phyloP scores from a whole-genome alignment of 2,113 vertebrate genomes.

The Ceuthmochares aereus region DNA sequence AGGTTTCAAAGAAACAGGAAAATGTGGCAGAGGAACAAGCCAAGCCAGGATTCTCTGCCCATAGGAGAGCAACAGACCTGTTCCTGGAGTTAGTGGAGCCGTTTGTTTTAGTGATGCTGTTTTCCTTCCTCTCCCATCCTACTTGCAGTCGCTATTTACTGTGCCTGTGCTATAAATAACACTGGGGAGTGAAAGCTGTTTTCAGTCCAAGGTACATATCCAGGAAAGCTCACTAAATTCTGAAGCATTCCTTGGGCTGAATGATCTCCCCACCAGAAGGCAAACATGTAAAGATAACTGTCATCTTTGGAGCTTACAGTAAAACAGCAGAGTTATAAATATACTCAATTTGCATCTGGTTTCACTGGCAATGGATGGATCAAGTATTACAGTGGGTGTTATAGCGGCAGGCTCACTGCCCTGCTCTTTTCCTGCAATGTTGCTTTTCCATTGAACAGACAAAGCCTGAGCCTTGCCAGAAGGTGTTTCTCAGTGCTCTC shows the following conservation, averaged over 20 bases:
- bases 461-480: neutral
- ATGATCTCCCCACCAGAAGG: neutral
- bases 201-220: slow-evolving; percentile 11
- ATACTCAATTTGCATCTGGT: neutral
- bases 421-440: neutral
- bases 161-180: slow-evolving; percentile 41
- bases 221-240: slow-evolving; percentile 43
- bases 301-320: neutral
- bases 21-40: neutral
- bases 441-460: neutral
- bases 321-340: neutral
- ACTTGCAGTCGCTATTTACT: slow-evolving; percentile 39
- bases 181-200: neutral
- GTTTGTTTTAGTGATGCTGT: neutral
- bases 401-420: neutral
- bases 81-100: neutral
- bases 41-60: neutral
- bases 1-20: slow-evolving; percentile 17
- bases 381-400: accelerated
- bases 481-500: neutral
- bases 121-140: slow-evolving; percentile 31
- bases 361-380: neutral
- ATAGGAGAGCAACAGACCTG: neutral
- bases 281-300: neutral
- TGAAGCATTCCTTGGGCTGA: neutral